phyloP scores from a whole-genome alignment of 2,888 invertebrate species.

The Pseudoips prasinana region DNA sequence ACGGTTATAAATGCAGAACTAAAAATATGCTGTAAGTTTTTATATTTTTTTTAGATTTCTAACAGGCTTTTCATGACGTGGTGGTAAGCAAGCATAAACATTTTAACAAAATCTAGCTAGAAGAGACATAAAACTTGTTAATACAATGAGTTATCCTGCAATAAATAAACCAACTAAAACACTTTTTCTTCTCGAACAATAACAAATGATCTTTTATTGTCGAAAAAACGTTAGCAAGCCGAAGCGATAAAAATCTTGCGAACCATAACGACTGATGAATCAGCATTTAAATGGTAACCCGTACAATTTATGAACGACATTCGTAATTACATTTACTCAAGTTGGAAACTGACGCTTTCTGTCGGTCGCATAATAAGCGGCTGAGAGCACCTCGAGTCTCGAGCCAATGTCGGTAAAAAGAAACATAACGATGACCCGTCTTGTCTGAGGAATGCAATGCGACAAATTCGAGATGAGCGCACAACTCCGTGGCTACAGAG shows the following conservation, averaged over 20 bases:
- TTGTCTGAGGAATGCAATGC: constrained; percentile 61
- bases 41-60: too few relatives aligned
- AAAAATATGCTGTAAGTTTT: too few relatives aligned
- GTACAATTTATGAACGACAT: constrained; percentile 34
- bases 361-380: constrained; percentile 54
- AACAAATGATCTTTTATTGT: constrained; percentile 25
- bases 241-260: constrained; percentile 44
- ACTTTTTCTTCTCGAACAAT: constrained; percentile 17
- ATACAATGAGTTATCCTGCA: too few relatives aligned
- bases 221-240: constrained; percentile 36
- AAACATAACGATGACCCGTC: constrained; percentile 57
- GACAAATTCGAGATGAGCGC: constrained; percentile 65
- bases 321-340: constrained; percentile 41
- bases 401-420: constrained; percentile 50
- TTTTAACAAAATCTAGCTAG: too few relatives aligned
- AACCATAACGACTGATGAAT: constrained; percentile 55
- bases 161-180: too few relatives aligned
- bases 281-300: constrained; percentile 55
- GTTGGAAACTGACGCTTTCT: constrained; percentile 46
- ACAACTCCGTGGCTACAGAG: constrained; percentile 37
- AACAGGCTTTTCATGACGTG: too few relatives aligned
- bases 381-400: constrained; percentile 48
- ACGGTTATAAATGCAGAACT: too few relatives aligned
- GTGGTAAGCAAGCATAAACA: too few relatives aligned
- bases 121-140: too few relatives aligned